phyloP scores from a whole-genome alignment of 1,140 invertebrate species.

The Rhagoletis pomonella region DNA sequence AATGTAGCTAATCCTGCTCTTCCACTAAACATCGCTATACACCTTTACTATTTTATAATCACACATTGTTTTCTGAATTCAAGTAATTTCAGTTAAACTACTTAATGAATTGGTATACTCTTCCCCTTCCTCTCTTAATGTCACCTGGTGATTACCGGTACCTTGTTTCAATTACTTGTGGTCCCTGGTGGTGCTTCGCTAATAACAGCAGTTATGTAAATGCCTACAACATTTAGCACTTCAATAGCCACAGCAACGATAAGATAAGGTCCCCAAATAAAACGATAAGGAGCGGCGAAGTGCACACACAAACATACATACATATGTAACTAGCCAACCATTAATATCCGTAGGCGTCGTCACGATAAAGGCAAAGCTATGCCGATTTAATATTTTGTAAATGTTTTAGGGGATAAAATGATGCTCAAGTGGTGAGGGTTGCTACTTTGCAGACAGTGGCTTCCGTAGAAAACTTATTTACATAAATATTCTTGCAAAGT shows the following conservation, averaged over 20 bases:
- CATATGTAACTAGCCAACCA: not conserved
- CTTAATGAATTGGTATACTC: too few relatives aligned
- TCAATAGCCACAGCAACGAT: not conserved
- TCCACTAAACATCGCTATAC: too few relatives aligned
- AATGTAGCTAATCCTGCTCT: too few relatives aligned
- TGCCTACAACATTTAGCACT: not conserved
- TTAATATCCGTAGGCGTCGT: not conserved
- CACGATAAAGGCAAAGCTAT: not conserved
- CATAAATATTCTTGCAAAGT: too few relatives aligned
- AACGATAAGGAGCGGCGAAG: not conserved
- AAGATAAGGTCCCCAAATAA: not conserved
- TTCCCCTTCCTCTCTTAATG: not conserved
- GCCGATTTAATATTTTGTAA: not conserved
- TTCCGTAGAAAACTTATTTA: too few relatives aligned
- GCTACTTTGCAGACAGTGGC: too few relatives aligned
- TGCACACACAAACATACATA: too few relatives aligned
- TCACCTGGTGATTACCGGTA: not conserved
- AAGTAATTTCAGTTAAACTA: too few relatives aligned
- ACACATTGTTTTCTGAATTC: too few relatives aligned
- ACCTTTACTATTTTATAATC: too few relatives aligned
- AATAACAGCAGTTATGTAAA: conserved; percentile 4
- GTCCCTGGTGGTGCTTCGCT: not conserved
- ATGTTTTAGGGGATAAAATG: not conserved
- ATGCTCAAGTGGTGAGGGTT: too few relatives aligned
- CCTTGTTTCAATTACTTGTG: not conserved